Base-by-base conservation (phyloP, 2,797 vertebrate species). In the Petrocephalus schoutedeni region DNA sequence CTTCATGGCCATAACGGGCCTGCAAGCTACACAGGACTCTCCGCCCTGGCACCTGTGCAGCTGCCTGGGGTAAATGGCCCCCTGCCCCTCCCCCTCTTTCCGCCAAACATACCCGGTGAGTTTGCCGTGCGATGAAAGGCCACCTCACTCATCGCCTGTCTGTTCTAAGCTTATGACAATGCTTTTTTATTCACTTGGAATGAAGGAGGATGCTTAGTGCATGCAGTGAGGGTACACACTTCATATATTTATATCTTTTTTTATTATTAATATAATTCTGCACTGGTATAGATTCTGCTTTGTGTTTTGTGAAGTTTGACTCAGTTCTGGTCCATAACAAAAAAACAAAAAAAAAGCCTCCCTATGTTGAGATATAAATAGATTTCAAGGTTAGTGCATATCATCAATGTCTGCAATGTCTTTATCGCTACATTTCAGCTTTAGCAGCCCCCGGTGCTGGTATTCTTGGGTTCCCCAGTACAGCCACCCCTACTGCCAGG, bases 381-480 rank as follows among this genome's bases (percentile, higher is more conserved):
- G 9, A 8, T 61, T 19, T 61, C 28, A 41, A 41, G 28, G 32
- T 61, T 86, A 19, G 1, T 41, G 41, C 67, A n/a, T 64, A 21
- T 64, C 41, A 53, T 45, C 59, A 7, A 21, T 89, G 90, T 96
- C 92, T 96, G 95, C 95, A 94, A 94, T 96, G 95, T 53, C 51
- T 53, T 84, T 53, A 53, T 49, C n/a, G 16, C 97, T 97, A 93
- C 97, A 97, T 99, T 98, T 95, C 98, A 99, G 98, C 97, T 96
- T 96, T 99, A 97, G 97, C 98, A 94, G 97, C 98, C 97, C 97
- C 98, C 91, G 97, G 98, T 97, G 97, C 98, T 97, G 97, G 98
- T 97, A 98, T 99, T 97, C 97, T 99, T 98, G 98, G 98, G 97
- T 99, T 99, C 96, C 98, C 98, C 96, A 95, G 97, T 97, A 98